Conservation (phyloP, 2,888 invertebrate species). For the Noctuana brunneofusca region DNA sequence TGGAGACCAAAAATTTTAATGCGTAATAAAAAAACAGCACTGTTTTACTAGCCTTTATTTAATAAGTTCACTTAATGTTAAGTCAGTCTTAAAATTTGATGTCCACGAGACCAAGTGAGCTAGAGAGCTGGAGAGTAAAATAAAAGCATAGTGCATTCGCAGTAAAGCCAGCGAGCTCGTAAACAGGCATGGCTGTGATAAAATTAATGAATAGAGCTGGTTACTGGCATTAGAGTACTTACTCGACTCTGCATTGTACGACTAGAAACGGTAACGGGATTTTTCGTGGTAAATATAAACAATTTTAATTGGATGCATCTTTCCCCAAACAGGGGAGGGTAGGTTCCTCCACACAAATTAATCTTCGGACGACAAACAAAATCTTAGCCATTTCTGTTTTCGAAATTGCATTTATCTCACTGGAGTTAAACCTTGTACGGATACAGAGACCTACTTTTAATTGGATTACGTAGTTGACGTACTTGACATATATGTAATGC, state of each 20-base stretch:
- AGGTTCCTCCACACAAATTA: constrained; percentile 14
- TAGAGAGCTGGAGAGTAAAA: constrained; percentile 57
- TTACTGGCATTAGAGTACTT: constrained; percentile 44
- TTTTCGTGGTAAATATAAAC: constrained; percentile 48
- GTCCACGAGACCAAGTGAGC: constrained; percentile 56
- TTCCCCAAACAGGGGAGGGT: constrained; percentile 20
- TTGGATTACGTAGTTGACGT: constrained; percentile 7
- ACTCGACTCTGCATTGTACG: constrained; percentile 51
- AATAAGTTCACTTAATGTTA: constrained; percentile 45
- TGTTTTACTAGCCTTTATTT: neutral
- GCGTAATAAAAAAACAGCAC: too few relatives aligned
- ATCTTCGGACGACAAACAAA: neutral
- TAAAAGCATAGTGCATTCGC: constrained; percentile 62
- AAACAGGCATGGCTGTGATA: constrained; percentile 60
- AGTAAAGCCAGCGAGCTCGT: constrained; percentile 65
- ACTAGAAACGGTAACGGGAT: constrained; percentile 49
- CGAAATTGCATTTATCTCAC: too few relatives aligned
- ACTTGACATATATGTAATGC: constrained; percentile 24
- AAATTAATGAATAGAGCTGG: constrained; percentile 55
- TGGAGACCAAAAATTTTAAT: neutral
- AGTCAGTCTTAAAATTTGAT: constrained; percentile 58
- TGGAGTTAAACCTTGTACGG: too few relatives aligned
- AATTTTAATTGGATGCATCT: constrained; percentile 59
- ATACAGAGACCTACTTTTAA: constrained; percentile 3
- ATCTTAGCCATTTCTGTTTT: neutral